Base-by-base conservation (phyloP, 2,113 vertebrate species). In the Rhizomys pruinosus region DNA sequence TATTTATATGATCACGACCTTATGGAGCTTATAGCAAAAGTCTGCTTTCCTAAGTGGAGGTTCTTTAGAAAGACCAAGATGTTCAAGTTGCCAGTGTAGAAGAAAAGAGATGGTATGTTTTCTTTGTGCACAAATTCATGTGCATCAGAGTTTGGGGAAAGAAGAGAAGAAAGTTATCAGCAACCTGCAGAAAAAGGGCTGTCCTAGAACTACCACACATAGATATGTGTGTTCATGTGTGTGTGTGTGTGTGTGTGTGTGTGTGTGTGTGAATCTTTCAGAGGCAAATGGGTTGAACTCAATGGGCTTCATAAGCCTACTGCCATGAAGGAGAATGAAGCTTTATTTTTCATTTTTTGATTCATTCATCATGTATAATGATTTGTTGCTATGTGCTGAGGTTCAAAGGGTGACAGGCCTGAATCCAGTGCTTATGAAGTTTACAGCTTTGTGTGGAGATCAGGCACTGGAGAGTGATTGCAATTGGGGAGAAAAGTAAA, bases 291-390 rank as follows among this genome's bases (percentile, higher is more conserved):
- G 32, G 3, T 22, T 6, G 19, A 44, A 59, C 23, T 39, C 12
- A 12, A 1, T 5, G 20, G 71, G 5, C 20, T 42, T 7, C 10
- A 11, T 0, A 11, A 25, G 2, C n/a, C 13, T 8, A 52, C 5
- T 7, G 11, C 59, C 0, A 1, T n/a, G 7, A 9, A 22, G 84
- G 3, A 89, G 71, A 63, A 34, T 5, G 12, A 4, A 23, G 10
- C 4, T 8, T 13, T 52, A 19, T 3, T 7, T n/a, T 13, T 29
- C 73, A n/a, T n/a, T n/a, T 8, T 73, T 8, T 44, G 5, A 5
- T 89, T 63, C n/a, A 23, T 37, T 73, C 2, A 27, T 15, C 27
- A 1, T 44, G 16, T 81, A 76, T 63, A 7, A 12, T 34, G 59
- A 76, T 39, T 16, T 63, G 52, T 12, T 76, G 7, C 59, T 34